Evolutionary conservation across 2,888 invertebrate species (phyloP).

Genomic region (Ennomos quercinarius): DNA sequence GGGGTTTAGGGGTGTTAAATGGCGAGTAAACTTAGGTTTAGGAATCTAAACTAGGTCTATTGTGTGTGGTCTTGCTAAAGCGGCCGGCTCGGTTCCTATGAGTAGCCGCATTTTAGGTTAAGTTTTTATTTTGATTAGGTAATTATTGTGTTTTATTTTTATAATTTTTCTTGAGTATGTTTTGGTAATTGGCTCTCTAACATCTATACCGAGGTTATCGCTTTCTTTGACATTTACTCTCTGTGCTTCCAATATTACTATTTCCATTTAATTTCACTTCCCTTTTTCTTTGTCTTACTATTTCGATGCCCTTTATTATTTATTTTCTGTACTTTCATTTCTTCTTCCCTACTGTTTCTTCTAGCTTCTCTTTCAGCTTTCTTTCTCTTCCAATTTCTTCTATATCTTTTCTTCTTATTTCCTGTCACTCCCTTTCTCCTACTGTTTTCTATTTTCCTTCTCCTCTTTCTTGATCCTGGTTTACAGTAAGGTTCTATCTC

Average conservation of each 20-base stretch:
- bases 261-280: not conserved
- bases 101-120: conserved; percentile 8
- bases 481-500: too few relatives aligned
- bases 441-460: not conserved
- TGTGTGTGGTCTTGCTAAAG: conserved; percentile 6
- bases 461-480: too few relatives aligned
- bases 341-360: not conserved
- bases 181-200: too few relatives aligned
- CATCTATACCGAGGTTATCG: too few relatives aligned
- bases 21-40: conserved; percentile 9
- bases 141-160: not conserved
- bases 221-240: too few relatives aligned
- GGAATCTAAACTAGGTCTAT: conserved; percentile 1
- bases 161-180: too few relatives aligned
- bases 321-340: not conserved
- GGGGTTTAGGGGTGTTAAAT: too few relatives aligned
- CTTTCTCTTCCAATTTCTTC: not conserved
- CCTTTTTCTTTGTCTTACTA: not conserved
- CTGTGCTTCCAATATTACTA: too few relatives aligned
- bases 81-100: conserved; percentile 9
- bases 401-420: not conserved
- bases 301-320: not conserved
- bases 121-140: not conserved
- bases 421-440: too few relatives aligned
- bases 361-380: not conserved